Evolutionary conservation across 2,888 invertebrate genomes (phyloP), one percentile per base, ranked within the genome.

Genomic region (Macrophya annulata): DNA sequence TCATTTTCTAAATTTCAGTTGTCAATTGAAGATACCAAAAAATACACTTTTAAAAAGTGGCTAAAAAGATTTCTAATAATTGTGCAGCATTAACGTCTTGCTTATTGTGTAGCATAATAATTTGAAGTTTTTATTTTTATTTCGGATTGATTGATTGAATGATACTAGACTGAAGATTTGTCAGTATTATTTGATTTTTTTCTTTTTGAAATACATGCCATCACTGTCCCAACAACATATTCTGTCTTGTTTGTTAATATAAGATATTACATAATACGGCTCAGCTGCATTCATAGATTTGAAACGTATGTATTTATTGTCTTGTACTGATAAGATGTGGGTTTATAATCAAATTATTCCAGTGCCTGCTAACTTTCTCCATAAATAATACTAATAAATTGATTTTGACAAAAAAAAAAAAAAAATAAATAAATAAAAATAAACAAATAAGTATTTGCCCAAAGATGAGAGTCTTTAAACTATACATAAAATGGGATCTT

Each of bases 231-330:
- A 48, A 79, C 74, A 45, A 68, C 15, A 85, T 37, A 79, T 85
- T 85, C 82, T 77, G 87, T 89, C 89, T 89, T 88, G 88, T 88
- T 89, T 87, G 88, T 87, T 87, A 87, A 89, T 84, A 85, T 86
- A 85, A 84, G 86, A 88, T 85, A 68, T 72, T 86, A 81, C 77
- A 85, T 86, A 81, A 86, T 88, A 86, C 85, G 87, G 86, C 86
- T 88, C 87, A 88, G 90, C 90, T 91, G 89, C 90, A 91, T 91
- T 91, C 90, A 90, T 90, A 90, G 89, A 89, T 89, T 88, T 87
- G 85, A 72, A 86, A 85, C 31, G 71, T 45, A 74, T 85, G 85
- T 86, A 88, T 87, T 87, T 84, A 86, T 84, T 85, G 71, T 84
- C 48, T 48, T 15, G 6, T 81, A 55, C 12, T 40, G n/a, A 68